These are phyloP conservation scores for Trematocara unimaculatum DNA, from an alignment of 2,113 vertebrate species.

Conservation along the genomic window DNA sequence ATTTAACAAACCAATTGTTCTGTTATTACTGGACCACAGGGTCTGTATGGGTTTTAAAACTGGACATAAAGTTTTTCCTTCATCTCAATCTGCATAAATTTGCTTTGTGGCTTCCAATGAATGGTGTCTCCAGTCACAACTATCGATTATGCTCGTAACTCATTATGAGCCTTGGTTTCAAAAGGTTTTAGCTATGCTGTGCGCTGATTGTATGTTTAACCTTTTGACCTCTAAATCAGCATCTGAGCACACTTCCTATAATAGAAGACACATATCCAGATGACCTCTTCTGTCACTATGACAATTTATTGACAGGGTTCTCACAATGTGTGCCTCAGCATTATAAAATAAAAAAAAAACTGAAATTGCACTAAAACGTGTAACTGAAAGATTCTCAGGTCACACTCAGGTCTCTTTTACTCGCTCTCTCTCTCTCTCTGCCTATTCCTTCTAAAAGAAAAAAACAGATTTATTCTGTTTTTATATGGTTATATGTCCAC, in stretches of 20 bases:
- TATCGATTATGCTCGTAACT: slow-evolving; percentile 3
- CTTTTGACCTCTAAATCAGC: slow-evolving; percentile 11
- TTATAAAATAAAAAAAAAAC: not conserved
- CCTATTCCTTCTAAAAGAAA: not conserved
- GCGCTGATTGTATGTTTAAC: slow-evolving; percentile 53
- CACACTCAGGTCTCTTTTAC: not conserved
- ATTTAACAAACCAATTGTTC: not conserved
- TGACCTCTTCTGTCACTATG: slow-evolving; percentile 25
- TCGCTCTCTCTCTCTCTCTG: not conserved
- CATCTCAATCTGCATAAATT: not conserved
- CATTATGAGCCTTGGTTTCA: not conserved
- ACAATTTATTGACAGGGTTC: not conserved
- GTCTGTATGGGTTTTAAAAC: not conserved
- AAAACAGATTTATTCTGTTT: not conserved
- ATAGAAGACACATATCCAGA: slow-evolving; percentile 49
- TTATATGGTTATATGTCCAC: not conserved
- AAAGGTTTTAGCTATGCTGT: not conserved
- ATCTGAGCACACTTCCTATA: slow-evolving; percentile 29
- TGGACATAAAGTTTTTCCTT: not conserved
- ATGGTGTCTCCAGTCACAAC: not conserved
- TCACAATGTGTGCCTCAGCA: not conserved
- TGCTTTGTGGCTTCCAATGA: not conserved
- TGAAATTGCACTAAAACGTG: not conserved
- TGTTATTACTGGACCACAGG: not conserved
- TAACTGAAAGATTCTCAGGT: slow-evolving; percentile 9